phyloP scores from a whole-genome alignment of 2,113 vertebrate genomes.

The Ptychochromis oligacanthus region DNA sequence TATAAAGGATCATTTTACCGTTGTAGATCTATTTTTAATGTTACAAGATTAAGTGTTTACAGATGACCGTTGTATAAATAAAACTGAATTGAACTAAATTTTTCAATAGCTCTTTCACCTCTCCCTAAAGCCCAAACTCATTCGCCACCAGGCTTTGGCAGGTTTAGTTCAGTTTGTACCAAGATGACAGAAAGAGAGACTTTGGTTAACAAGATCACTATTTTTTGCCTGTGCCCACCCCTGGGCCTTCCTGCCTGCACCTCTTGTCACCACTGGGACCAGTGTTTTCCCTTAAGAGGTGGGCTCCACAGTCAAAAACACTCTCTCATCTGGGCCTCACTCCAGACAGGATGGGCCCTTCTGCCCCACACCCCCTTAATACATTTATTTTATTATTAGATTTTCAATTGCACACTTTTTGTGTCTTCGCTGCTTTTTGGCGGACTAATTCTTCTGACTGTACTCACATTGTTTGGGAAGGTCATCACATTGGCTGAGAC shows the following conservation, averaged over 20 bases:
- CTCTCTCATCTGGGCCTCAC: not conserved
- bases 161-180: not conserved
- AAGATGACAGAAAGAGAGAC: not conserved
- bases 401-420: not conserved
- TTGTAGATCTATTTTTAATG: not conserved
- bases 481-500: not conserved
- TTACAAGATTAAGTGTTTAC: not conserved
- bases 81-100: fast-evolving
- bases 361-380: not conserved
- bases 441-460: not conserved
- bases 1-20: not conserved
- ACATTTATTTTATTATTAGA: slow-evolving; percentile 2
- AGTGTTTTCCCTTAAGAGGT: not conserved
- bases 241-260: fast-evolving
- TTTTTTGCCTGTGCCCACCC: not conserved
- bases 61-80: not conserved
- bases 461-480: not conserved
- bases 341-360: not conserved
- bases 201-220: no score
- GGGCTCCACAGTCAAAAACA: not conserved
- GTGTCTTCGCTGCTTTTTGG: not conserved
- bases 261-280: not conserved
- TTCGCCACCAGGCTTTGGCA: fast-evolving
- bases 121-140: not conserved
- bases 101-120: not conserved